Conservation (phyloP, 1,140 invertebrate species). For the Heliconius eleuchia region DNA sequence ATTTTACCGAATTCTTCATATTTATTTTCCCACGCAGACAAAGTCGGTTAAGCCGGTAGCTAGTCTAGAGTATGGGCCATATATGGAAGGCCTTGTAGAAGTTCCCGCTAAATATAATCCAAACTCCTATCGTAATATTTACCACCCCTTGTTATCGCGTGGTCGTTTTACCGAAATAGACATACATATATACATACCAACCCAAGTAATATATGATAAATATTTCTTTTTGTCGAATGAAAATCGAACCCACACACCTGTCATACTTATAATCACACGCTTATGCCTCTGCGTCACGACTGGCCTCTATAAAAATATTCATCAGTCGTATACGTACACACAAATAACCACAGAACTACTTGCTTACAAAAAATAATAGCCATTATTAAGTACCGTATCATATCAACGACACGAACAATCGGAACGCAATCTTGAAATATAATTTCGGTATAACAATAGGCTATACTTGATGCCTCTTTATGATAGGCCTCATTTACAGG, state of each 20-base stretch:
- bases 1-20: not conserved
- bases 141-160: constrained; percentile 7
- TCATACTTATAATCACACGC: too few relatives aligned
- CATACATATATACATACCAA: not conserved
- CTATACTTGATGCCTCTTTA: constrained; percentile 7
- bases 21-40: too few relatives aligned
- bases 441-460: constrained; percentile 7
- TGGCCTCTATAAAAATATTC: too few relatives aligned
- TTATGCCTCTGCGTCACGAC: not conserved
- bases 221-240: too few relatives aligned
- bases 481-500: constrained; percentile 13
- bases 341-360: too few relatives aligned
- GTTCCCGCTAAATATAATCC: not conserved
- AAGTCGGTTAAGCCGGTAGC: not conserved
- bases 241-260: too few relatives aligned
- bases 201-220: not conserved
- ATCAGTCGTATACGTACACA: too few relatives aligned
- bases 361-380: not conserved
- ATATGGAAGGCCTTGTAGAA: not conserved
- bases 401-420: not conserved
- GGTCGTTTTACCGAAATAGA: constrained; percentile 2
- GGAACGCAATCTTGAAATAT: constrained; percentile 7
- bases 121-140: not conserved
- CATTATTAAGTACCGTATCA: not conserved
- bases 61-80: not conserved